Evolutionary conservation across 2,797 vertebrate species (phyloP).

Genomic region (Tapera naevia): DNA sequence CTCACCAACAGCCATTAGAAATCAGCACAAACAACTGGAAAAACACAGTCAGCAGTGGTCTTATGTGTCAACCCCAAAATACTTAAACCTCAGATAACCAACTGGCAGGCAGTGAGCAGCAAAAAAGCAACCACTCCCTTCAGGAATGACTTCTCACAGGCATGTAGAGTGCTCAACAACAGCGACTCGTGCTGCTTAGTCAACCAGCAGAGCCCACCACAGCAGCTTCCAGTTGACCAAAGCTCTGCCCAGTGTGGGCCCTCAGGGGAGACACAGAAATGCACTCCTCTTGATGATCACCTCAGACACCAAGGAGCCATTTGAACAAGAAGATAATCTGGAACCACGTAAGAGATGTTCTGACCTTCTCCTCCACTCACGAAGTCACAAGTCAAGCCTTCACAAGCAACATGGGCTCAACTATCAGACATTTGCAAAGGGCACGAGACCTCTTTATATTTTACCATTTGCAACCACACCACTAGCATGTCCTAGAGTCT

Average conservation of each 20-base stretch:
- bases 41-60: not conserved
- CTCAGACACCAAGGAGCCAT: not conserved
- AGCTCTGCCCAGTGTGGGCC: fast-evolving
- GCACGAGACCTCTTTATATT: not conserved
- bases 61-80: not conserved
- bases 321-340: not conserved
- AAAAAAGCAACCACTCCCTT: not conserved
- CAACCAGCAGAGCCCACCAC: not conserved
- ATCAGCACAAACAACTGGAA: not conserved
- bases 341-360: not conserved
- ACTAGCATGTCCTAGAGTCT: not conserved
- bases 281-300: not conserved
- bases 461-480: not conserved
- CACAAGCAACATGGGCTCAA: not conserved
- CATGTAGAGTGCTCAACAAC: not conserved
- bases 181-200: not conserved
- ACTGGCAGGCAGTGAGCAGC: not conserved
- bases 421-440: not conserved
- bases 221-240: not conserved
- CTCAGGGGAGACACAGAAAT: not conserved
- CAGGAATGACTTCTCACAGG: not conserved
- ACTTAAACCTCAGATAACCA: not conserved
- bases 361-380: not conserved
- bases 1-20: not conserved
- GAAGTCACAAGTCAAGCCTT: not conserved